Evolutionary conservation across 2,888 invertebrate genomes (phyloP).

Genomic region (Halocaridina rubra): DNA sequence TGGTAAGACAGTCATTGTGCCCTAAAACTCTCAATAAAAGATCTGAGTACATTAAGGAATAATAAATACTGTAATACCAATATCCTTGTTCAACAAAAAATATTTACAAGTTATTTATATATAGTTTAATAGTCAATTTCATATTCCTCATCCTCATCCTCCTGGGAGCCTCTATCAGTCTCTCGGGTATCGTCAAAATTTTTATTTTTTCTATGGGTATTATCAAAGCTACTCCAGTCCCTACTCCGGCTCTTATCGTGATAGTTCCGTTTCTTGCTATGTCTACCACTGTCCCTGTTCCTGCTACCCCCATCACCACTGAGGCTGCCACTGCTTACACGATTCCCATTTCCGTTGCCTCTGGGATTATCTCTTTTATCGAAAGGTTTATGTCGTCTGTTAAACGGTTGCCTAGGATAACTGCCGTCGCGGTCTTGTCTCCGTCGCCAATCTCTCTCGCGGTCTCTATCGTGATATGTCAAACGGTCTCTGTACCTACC

Average conservation of each 20-base stretch:
- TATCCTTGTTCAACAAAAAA: no score
- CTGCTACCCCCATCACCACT: neutral
- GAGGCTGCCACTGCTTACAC: neutral
- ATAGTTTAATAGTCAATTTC: neutral
- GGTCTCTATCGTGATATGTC: neutral
- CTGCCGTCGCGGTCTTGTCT: conserved; percentile 1
- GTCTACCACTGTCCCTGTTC: no score
- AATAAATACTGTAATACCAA: neutral
- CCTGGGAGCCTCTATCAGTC: neutral
- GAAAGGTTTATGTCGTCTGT: neutral
- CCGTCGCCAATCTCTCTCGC: conserved; percentile 26
- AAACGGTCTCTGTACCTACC: neutral
- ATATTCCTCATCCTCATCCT: neutral
- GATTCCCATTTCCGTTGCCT: neutral
- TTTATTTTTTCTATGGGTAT: neutral
- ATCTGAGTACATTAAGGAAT: no score
- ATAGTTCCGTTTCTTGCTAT: no score
- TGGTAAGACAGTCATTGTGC: neutral
- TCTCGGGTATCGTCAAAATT: neutral
- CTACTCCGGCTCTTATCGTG: neutral
- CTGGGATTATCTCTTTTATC: neutral
- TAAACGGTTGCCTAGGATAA: conserved; percentile 15
- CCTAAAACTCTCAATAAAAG: no score
- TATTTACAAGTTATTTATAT: no score
- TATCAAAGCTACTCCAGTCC: neutral